Evolutionary conservation across 2,888 invertebrate species (phyloP), one percentile per base, ranked within the genome.

Genomic region (Reticulitermes lucifugus): DNA sequence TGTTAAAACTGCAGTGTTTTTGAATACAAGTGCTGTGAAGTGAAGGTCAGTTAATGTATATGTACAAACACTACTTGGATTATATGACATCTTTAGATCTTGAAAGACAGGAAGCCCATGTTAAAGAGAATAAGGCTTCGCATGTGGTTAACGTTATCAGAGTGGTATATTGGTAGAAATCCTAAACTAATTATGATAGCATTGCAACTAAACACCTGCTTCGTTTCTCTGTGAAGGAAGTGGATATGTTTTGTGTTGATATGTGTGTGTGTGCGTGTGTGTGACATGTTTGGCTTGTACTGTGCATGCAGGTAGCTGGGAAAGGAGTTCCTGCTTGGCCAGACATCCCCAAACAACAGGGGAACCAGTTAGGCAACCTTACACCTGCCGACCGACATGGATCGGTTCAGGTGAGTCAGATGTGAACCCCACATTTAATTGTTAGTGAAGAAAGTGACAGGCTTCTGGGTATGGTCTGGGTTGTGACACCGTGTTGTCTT

Each of bases 361-460:
- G 95, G 89, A 93, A 93, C 90, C 94, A 94, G 88, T 93, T 96
- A 89, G 97, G 95, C 90, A 96, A 96, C 91, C 94, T 97, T 90
- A 97, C 97, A 89, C 97, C 98, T 89, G 98, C 98, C 89, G 98
- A 98, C 93, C 94, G 98, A 92, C 98, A 98, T 91, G 98, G 98
- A 92, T 98, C 98, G 90, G 98, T 98, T 89, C 98, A 98, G 96
- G 97, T 97, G 93, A 80, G 84, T 73, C 25, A 70, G n/a, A n/a
- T 25, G n/a, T 70, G 22, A n/a, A n/a, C 22, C 5, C 25, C 25
- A 22, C 65, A 21, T 65, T 21, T 25, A 12, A 65, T 12, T 65
- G 65, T 65, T 2, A 18, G 65, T 65, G 9, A 25, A 25, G 65
- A n/a, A 65, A 65, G 21, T 65, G 21, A 65, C 21, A 65, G 25